Base-by-base conservation (phyloP, 2,113 vertebrate genomes). In the Sclerurus mexicanus region DNA sequence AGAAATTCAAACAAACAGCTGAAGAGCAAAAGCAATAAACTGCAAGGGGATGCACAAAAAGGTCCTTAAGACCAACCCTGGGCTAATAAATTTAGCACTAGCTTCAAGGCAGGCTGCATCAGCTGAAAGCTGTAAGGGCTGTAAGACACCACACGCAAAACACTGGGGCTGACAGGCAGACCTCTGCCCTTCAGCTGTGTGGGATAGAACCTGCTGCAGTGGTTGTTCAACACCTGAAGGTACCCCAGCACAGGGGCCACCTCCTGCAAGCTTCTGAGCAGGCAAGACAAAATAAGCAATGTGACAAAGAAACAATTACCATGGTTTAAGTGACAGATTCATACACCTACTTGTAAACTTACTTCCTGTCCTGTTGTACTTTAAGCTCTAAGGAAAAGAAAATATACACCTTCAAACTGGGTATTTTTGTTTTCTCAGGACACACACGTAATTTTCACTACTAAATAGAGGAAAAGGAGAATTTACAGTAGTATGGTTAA, bases 1-100 rank as follows among this genome's bases (percentile, higher is more conserved):
- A 69, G 35, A n/a, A 83, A 92, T 69, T 86, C 46, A 77, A 90
- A 86, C 46, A 84, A 95, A 81, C 60, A 92, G 73, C 47, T 72
- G 25, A 83, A 84, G 73, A 60, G 66, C 53, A 58, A 86, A 88
- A 68, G 58, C 53, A 93, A 71, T 31, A 62, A 85, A 81, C 21
- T 72, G 58, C 23, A 81, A 46, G 3, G 27, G 14, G 33, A 52
- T 30, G 37, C 1, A 2, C 44, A 66, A 73, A 49, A 75, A 24
- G 37, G 22, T 71, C 76, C 39, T 72, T 58, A 31, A 49, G 55
- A 75, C 28, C 2, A 19, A 11, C 53, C 28, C 72, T 8, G 20
- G 56, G 10, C 42, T 92, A 74, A 37, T 18, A 69, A 69, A 80
- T 59, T 35, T 71, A 83, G 76, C 16, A 30, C 5, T 15, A 50